Evolutionary conservation across 2,113 vertebrate genomes (phyloP).

Genomic region (Tetraodon nigroviridis): DNA sequence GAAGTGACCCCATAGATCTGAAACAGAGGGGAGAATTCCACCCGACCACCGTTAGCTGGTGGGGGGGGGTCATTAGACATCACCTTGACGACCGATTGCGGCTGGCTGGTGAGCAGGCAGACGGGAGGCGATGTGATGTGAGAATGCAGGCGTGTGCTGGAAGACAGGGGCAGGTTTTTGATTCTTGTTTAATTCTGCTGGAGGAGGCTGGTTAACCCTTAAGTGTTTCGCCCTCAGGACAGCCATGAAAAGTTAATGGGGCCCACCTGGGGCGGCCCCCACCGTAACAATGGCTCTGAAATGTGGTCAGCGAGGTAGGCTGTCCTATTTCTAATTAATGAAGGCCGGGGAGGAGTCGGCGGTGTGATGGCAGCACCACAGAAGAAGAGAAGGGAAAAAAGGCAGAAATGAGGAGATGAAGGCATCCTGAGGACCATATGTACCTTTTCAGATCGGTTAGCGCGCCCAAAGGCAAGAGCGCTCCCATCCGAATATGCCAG

Average conservation of each 20-base stretch:
- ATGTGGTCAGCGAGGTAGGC: constrained; percentile 60
- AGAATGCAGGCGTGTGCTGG: constrained; percentile 30
- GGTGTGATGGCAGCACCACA: constrained; percentile 34
- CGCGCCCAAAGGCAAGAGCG: constrained; percentile 59
- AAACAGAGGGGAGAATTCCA: constrained; percentile 1
- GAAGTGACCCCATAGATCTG: too few relatives aligned
- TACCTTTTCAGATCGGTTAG: constrained; percentile 55
- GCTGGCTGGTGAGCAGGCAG: constrained; percentile 5
- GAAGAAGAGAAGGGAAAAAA: constrained; percentile 25
- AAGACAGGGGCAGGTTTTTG: constrained; percentile 74
- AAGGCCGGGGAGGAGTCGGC: constrained; percentile 40
- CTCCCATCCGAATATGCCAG: constrained; percentile 60
- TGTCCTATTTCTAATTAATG: constrained; percentile 62
- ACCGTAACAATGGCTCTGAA: constrained; percentile 73
- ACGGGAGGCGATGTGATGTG: constrained; percentile 4
- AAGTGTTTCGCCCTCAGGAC: constrained; percentile 99
- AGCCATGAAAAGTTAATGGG: constrained; percentile 98
- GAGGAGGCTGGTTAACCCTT: constrained; percentile 96
- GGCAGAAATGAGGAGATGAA: constrained; percentile 42
- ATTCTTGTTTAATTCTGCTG: constrained; percentile 85
- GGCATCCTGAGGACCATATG: constrained; percentile 61
- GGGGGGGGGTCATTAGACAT: too few relatives aligned
- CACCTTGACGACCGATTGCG: too few relatives aligned
- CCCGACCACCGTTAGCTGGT: too few relatives aligned
- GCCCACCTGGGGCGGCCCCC: constrained; percentile 86